Evolutionary conservation across 2,113 vertebrate species (phyloP), one percentile per base, ranked within the genome.

Genomic region (Calyptomena viridis): DNA sequence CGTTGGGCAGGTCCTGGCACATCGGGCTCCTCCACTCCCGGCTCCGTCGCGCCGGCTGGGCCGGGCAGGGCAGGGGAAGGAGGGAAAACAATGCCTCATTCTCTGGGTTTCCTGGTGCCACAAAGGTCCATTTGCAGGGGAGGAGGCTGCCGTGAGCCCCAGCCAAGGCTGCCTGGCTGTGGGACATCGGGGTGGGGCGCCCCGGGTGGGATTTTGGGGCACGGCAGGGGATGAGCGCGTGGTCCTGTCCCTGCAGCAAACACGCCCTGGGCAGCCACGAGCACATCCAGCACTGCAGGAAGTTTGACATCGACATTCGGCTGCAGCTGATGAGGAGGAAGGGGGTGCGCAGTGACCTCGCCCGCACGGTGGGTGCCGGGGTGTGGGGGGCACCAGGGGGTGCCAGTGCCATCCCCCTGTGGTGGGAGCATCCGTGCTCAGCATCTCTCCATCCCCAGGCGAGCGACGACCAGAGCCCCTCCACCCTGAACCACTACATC

Each of bases 401-500:
- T 24, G 17, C 14, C 59, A 1, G 1, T 7, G 73, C 2, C 55
- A 33, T 12, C 73, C n/a, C 68, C n/a, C 44, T 8, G 55, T 27
- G 35, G 28, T 2, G 7, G 47, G 37, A 53, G 11, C 10, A 25
- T 11, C 28, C 6, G 5, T 2, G 33, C 66, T 72, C 39, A 71
- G 55, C 67, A 5, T 71, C 52, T 81, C 87, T 84, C 44, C n/a
- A 47, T 84, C 63, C 71, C 52, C 97, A 99, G 99, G 97, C 96
- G 10, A 98, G 98, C 6, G 99, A 99, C 8, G 99, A 99, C 49
- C 98, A 98, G 60, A 98, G 97, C 39, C 92, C 97, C 6, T 99
- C 99, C 74, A 98, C 98, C 24, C 98, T 99, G 97, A 99, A 99
- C 97, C 99, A 99, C 97, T 97, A 97, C 97, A 97, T 99, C 95